phyloP scores from a whole-genome alignment of 2,888 invertebrate genomes.

The Eupeodes luniger region DNA sequence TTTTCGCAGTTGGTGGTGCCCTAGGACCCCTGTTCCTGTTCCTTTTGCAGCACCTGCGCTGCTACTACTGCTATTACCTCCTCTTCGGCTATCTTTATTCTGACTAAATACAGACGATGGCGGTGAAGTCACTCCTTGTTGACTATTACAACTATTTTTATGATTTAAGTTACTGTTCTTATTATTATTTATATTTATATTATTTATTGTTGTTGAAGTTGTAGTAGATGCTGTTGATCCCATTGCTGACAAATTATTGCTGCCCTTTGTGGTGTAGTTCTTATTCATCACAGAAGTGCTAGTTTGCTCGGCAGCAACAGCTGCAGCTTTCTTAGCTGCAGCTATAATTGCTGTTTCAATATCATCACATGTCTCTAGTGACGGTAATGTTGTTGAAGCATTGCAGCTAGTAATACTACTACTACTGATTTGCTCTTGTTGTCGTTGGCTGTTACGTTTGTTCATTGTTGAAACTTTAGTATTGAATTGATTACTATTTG shows the following conservation, averaged over 20 bases:
- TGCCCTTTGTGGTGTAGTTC: slow-evolving; percentile 47
- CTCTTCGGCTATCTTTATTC: slow-evolving; percentile 55
- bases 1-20: slow-evolving; percentile 77
- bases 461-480: slow-evolving; percentile 75
- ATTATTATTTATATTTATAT: slow-evolving; percentile 65
- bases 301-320: slow-evolving; percentile 77
- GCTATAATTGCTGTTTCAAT: slow-evolving; percentile 83
- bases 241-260: slow-evolving; percentile 67
- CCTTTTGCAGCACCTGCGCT: neutral
- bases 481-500: slow-evolving; percentile 73
- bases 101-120: slow-evolving; percentile 49
- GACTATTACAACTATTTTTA: slow-evolving; percentile 54
- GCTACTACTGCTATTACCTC: neutral
- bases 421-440: slow-evolving; percentile 77
- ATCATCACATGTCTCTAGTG: slow-evolving; percentile 82
- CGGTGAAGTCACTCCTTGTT: slow-evolving; percentile 60
- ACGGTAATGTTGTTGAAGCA: slow-evolving; percentile 49
- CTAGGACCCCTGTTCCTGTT: slow-evolving; percentile 60
- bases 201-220: slow-evolving; percentile 26
- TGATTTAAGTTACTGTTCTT: slow-evolving; percentile 55
- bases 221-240: slow-evolving; percentile 58
- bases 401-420: slow-evolving; percentile 36
- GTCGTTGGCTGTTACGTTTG: slow-evolving; percentile 71
- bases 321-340: slow-evolving; percentile 80
- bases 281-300: slow-evolving; percentile 66